These are phyloP conservation scores for Disparrhopalites patrizii DNA, from an alignment of 2,888 invertebrate genomes.

Conservation along the genomic window DNA sequence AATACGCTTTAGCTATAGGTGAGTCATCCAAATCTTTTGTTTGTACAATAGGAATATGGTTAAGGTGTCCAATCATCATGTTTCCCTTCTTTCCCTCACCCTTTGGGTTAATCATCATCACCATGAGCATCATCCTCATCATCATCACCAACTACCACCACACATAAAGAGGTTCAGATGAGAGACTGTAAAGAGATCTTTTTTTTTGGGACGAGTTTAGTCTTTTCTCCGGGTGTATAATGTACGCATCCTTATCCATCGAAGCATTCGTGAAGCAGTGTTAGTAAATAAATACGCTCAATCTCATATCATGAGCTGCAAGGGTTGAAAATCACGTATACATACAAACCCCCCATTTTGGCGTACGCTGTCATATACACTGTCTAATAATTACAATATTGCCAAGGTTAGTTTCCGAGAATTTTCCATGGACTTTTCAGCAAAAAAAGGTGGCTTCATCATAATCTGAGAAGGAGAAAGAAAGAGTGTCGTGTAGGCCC, in stretches of 20 bases:
- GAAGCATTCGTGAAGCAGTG: background rate
- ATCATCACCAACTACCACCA: background rate
- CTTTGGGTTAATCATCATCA: conserved; percentile 12
- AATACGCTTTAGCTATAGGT: conserved; percentile 46
- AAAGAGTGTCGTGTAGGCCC: background rate
- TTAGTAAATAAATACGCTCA: too few relatives aligned
- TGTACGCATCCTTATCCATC: conserved; percentile 2
- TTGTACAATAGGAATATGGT: conserved; percentile 11
- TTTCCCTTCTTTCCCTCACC: background rate
- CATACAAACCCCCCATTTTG: too few relatives aligned
- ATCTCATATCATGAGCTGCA: too few relatives aligned
- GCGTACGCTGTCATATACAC: background rate
- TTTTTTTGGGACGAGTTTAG: background rate
- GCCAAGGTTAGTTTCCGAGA: conserved; percentile 28
- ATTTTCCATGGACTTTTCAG: conserved; percentile 19
- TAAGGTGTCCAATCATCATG: conserved; percentile 13
- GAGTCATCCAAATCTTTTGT: conserved; percentile 29
- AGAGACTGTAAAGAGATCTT: background rate
- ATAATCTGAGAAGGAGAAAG: background rate
- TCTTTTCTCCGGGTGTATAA: background rate
- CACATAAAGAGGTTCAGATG: background rate
- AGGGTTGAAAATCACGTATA: too few relatives aligned
- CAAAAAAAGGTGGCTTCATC: too few relatives aligned
- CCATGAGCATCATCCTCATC: background rate
- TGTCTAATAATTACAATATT: conserved; percentile 14